Evolutionary conservation across 2,888 invertebrate species (phyloP), one percentile per base, ranked within the genome.

Genomic region (Lithosia quadra): DNA sequence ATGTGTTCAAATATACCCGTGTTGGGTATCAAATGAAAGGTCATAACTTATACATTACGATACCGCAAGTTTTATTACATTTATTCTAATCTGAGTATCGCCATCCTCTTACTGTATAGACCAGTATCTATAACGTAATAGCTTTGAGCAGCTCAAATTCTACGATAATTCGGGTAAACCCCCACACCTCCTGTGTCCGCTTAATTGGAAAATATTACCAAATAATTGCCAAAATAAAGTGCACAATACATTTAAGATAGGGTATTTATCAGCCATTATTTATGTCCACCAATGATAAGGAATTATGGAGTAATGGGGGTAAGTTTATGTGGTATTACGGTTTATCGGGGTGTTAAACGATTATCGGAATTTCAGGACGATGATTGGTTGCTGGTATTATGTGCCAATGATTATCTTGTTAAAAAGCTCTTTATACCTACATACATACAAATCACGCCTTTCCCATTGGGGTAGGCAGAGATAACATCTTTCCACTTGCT

Each of bases 161-260:
- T 89, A 90, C 89, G 90, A 89, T 92, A 90, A 92, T 89, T 86
- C 88, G 80, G 78, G 90, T 90, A 91, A 92, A 92, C 90, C 88
- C 90, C 86, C 82, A 82, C 87, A 86, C 80, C 84, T 84, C 83
- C 77, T 80, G 83, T 84, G 88, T 89, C 88, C 82, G 83, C 83
- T 89, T 92, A 92, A 94, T 93, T 88, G 91, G 92, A 90, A 93
- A 93, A 93, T 93, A 94, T 93, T 63, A 63, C 69, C 59, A 34
- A 63, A 58, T 92, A 91, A 92, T 93, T 92, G 89, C 86, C 77
- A 66, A 84, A 82, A 83, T 83, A 81, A 82, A 82, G 81, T 77
- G 70, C 65, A 22, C 71, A 69, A 75, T 79, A 77, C 76, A 76
- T 80, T 73, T 80, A 80, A 79, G 81, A 81, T 73, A 68, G 83